These are phyloP conservation scores for Daphoenositta chrysoptera DNA, from an alignment of 2,113 vertebrate genomes.

Conservation along the genomic window DNA sequence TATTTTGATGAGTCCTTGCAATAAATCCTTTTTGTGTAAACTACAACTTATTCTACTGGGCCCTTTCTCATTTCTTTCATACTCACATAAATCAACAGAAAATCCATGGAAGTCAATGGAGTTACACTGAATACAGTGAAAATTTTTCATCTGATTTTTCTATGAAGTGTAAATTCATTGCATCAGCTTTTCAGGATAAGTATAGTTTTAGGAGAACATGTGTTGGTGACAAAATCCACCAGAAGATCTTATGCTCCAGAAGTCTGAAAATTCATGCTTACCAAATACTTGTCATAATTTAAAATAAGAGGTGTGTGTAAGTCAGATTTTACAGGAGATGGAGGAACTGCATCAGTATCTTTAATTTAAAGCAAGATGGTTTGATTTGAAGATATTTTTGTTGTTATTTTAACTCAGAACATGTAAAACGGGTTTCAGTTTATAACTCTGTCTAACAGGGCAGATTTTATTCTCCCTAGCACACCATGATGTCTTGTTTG, in stretches of 20 bases:
- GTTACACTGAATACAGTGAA: background rate
- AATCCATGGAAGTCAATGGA: conserved; percentile 7
- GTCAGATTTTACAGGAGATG: background rate
- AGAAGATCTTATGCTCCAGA: background rate
- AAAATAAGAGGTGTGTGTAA: fast-evolving
- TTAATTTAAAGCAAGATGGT: background rate
- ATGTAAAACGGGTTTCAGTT: background rate
- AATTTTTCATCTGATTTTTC: background rate
- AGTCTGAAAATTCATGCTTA: background rate
- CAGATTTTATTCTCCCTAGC: background rate
- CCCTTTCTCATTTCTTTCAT: conserved; percentile 5
- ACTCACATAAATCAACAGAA: conserved; percentile 18
- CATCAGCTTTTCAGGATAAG: background rate
- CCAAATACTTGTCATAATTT: background rate
- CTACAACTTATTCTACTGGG: conserved; percentile 7
- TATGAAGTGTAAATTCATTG: background rate
- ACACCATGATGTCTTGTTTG: fast-evolving
- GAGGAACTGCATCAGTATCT: background rate
- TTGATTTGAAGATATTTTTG: background rate
- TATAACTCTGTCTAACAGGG: background rate
- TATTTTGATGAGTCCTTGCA: background rate
- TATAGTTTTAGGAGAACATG: background rate
- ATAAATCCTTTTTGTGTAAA: conserved; percentile 43
- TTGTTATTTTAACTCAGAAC: background rate
- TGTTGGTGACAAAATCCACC: background rate